Base-by-base conservation (phyloP, 2,888 invertebrate species). In the Cylindroiulus punctatus region DNA sequence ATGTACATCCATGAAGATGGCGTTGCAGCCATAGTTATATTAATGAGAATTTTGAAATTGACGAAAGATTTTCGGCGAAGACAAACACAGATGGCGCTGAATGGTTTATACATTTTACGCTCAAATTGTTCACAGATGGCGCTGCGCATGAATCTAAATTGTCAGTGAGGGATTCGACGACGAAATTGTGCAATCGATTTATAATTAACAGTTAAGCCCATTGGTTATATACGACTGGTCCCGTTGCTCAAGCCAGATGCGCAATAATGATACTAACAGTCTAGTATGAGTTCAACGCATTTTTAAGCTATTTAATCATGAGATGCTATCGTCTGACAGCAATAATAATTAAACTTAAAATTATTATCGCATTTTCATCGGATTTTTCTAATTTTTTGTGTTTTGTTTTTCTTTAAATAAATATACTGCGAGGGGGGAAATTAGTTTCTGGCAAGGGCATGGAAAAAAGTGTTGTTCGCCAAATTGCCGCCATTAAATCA, bases 391-490 rank as follows among this genome's bases (percentile, higher is more conserved):
- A 76, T 14, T 76, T 5, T 12, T 30, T 1, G 0, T 65, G 12
- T 22, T 10, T 7, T 26, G 0, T 26, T 65, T 76, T 76, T 44
- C 44, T 44, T 44, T 30, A 30, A 26, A 12, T 12, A 76, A 8
- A 76, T 26, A 19, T 76, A 76, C 76, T 30, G 57, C 57, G n/a
- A 57, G 57, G 1, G 17, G 12, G 76, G 17, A 84, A 84, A 19
- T 84, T 26, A 14, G 2, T 47, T 26, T 47, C 52, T 84, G 84
- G 84, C 84, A 84, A 84, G 84, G 84, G 84, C 84, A 84, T 84
- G 84, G 84, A 84, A 84, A 84, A 84, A 84, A 84, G 84, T 32
- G 47, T 44, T 52, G 76, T 76, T 76, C 76, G 76, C 76, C 76
- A 76, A 76, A 76, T 76, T 83, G 83, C 83, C 83, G n/a, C 83